phyloP scores from a whole-genome alignment of 2,888 invertebrate species.

The Yponomeuta malinellus region DNA sequence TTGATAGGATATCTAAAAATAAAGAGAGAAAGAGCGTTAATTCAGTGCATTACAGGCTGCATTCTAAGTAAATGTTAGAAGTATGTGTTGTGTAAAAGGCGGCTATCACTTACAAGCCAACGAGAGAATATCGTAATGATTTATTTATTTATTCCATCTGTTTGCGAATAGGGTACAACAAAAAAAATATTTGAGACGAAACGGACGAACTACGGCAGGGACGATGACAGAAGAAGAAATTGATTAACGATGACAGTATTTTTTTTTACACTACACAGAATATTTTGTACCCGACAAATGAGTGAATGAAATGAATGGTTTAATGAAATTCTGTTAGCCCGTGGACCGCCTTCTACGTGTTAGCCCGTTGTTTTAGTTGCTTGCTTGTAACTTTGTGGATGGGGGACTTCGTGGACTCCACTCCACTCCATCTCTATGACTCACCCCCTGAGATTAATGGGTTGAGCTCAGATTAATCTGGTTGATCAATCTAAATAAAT shows the following conservation, averaged over 20 bases:
- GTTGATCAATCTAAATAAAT: too few species aligned
- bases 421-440: too few species aligned
- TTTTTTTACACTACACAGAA: not conserved
- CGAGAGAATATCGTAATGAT: not conserved
- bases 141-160: conserved; percentile 3
- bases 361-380: too few species aligned
- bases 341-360: too few species aligned
- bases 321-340: too few species aligned
- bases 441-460: too few species aligned
- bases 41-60: not conserved
- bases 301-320: too few species aligned
- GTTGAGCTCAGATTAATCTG: too few species aligned
- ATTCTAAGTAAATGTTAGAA: not conserved
- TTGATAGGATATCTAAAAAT: conserved; percentile 6
- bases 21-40: not conserved
- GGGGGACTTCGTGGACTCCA: too few species aligned
- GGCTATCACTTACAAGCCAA: not conserved
- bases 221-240: not conserved
- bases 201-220: not conserved
- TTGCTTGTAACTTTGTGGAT: too few species aligned
- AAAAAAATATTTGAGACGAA: not conserved
- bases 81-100: not conserved
- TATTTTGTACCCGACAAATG: too few species aligned
- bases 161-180: not conserved
- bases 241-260: not conserved